Percentiles rank a stretch among this genome's conserved stretches.
phyloP scores from a whole-genome alignment of 1,140 invertebrate genomes.

The Heliothis subflexa region DNA sequence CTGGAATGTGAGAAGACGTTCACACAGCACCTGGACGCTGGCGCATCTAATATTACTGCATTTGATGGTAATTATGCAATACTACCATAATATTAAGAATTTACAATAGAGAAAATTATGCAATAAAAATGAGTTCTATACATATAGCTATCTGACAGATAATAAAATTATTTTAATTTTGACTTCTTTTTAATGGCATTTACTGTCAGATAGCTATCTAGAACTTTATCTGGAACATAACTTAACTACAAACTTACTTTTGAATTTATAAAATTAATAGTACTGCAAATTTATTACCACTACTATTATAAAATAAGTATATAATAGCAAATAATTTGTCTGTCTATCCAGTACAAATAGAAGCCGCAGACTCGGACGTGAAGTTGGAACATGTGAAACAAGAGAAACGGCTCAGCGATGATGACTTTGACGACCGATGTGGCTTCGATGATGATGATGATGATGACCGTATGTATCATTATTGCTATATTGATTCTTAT shows the following conservation, averaged over 20 bases:
- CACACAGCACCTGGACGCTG: constrained; percentile 71
- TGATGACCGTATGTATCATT: constrained; percentile 25
- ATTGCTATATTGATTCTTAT: background rate
- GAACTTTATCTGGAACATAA: too few relatives aligned
- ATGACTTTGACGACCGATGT: constrained; percentile 71
- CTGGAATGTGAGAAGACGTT: constrained; percentile 78
- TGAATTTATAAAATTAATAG: too few relatives aligned
- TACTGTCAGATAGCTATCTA: too few relatives aligned
- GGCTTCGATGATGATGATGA: constrained; percentile 33
- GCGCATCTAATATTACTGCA: constrained; percentile 30
- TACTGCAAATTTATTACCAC: too few relatives aligned
- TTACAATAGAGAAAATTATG: too few relatives aligned
- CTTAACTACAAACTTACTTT: too few relatives aligned
- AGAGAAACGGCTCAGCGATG: constrained; percentile 64
- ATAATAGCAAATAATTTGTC: background rate
- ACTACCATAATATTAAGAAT: background rate
- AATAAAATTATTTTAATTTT: too few relatives aligned
- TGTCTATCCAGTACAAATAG: constrained; percentile 37
- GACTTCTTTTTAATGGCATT: too few relatives aligned
- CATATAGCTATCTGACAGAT: too few relatives aligned
- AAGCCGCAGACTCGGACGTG: constrained; percentile 57
- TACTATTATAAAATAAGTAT: too few relatives aligned
- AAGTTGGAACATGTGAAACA: constrained; percentile 69
- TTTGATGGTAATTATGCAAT: constrained; percentile 48
- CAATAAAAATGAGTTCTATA: too few relatives aligned